Evolutionary conservation across 2,113 vertebrate species (phyloP).

Genomic region (Chelonoidis abingdonii): DNA sequence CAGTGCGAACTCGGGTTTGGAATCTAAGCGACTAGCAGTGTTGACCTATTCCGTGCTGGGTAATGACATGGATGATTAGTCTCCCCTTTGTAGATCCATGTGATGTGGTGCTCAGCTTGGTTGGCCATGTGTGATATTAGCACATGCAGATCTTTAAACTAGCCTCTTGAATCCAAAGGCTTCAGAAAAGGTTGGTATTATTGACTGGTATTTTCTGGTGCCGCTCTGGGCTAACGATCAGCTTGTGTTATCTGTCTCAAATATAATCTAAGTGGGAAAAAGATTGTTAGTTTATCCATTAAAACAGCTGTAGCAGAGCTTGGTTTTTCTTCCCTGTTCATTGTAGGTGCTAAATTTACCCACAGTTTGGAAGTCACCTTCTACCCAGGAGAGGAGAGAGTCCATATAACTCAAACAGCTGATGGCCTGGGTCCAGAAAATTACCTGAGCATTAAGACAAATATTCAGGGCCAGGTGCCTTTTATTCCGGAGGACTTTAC

Average conservation of each 20-base stretch:
- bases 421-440: conserved; percentile 89
- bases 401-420: conserved; percentile 86
- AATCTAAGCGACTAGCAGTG: neutral
- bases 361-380: conserved; percentile 89
- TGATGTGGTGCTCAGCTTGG: neutral
- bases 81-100: neutral
- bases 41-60: neutral
- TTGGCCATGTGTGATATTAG: neutral
- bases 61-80: neutral
- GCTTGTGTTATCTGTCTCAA: accelerated
- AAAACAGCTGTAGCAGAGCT: accelerated
- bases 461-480: conserved; percentile 87
- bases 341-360: conserved; percentile 89
- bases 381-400: conserved; percentile 86
- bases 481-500: conserved; percentile 82
- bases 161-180: neutral
- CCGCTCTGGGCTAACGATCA: neutral
- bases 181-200: neutral
- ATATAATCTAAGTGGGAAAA: accelerated
- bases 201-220: neutral
- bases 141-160: neutral
- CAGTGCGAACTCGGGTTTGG: neutral
- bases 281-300: accelerated
- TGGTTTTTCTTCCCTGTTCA: neutral
- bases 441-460: conserved; percentile 87